Evolutionary conservation across 2,888 invertebrate species (phyloP).

Genomic region (Corbicula japonica): DNA sequence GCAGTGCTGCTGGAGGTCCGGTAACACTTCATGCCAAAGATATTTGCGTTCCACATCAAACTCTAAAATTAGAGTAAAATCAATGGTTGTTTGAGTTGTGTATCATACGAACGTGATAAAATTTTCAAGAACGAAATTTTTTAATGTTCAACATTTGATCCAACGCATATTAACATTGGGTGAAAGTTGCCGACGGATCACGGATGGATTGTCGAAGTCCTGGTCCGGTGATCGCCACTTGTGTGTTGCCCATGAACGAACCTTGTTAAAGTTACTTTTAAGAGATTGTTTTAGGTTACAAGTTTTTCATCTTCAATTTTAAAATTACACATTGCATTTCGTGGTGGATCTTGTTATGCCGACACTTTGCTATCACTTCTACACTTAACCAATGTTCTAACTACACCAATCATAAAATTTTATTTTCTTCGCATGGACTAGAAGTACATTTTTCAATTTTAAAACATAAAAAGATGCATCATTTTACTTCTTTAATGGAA

Average conservation of each 20-base stretch:
- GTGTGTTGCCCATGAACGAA: not conserved
- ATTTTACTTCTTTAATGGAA: no score
- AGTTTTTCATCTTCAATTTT: no score
- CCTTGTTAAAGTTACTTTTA: no score
- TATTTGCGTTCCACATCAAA: conserved; percentile 67
- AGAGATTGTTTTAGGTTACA: no score
- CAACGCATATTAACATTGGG: not conserved
- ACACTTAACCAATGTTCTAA: no score
- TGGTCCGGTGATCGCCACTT: not conserved
- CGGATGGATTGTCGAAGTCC: not conserved
- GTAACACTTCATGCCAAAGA: conserved; percentile 75
- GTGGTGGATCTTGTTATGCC: no score
- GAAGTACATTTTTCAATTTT: no score
- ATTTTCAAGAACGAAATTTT: not conserved
- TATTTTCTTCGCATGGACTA: no score
- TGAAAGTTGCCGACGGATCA: not conserved
- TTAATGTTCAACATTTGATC: not conserved
- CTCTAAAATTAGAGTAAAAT: conserved; percentile 43
- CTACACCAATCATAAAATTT: no score
- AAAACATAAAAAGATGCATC: no score
- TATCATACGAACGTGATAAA: not conserved
- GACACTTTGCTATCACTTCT: no score
- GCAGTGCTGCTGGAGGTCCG: conserved; percentile 76
- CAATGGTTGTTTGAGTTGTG: not conserved
- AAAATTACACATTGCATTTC: no score